phyloP scores from a whole-genome alignment of 2,797 vertebrate species.

The Danio tinwini region DNA sequence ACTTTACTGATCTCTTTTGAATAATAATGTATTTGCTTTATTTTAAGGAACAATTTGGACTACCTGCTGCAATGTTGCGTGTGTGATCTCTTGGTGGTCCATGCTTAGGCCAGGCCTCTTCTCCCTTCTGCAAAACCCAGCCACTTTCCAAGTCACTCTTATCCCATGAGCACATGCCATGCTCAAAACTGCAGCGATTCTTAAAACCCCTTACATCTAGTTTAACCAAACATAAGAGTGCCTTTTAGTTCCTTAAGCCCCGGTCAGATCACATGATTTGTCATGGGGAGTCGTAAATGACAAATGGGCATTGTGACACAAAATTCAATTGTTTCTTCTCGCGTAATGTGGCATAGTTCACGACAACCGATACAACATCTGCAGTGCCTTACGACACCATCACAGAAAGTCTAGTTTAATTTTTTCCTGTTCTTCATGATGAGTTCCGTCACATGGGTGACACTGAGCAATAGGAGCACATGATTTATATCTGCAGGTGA shows the following conservation, averaged over 20 bases:
- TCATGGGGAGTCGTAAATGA: no score
- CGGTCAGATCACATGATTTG: no score
- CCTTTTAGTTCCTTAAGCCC: neutral
- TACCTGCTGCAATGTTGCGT: conserved; percentile 76
- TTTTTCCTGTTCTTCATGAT: no score
- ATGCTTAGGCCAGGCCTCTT: conserved; percentile 64
- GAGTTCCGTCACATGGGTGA: no score
- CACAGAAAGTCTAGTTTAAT: no score
- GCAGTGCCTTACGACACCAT: no score
- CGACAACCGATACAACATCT: no score
- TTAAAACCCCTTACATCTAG: conserved; percentile 65
- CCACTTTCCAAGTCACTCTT: conserved; percentile 60
- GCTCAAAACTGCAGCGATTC: conserved; percentile 78
- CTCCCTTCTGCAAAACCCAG: conserved; percentile 68
- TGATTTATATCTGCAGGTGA: no score
- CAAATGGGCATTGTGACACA: no score
- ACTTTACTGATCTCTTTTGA: neutral
- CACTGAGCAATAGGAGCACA: no score
- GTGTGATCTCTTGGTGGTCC: conserved; percentile 80
- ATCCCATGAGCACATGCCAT: conserved; percentile 76
- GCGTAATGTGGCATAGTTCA: no score
- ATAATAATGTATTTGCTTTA: neutral
- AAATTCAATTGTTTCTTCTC: no score
- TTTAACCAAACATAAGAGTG: neutral
- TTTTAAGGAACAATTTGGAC: neutral